Conservation (phyloP, 2,888 invertebrate species). For the Labia minor region DNA sequence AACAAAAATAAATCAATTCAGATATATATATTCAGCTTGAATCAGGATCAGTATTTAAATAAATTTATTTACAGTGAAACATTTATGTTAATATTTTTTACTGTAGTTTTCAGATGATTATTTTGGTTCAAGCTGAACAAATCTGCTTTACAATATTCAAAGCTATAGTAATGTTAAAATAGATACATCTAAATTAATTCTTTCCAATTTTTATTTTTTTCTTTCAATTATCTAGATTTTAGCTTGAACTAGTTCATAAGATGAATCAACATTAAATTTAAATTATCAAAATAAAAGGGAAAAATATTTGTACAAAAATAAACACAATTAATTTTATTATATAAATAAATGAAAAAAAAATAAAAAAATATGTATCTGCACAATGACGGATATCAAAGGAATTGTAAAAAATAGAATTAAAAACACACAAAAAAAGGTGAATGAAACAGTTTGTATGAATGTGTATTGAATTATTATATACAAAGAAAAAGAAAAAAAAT, state of each 20-base stretch:
- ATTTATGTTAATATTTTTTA: no score
- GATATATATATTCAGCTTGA: no score
- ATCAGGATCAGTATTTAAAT: no score
- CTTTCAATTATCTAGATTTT: not conserved
- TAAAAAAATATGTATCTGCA: not conserved
- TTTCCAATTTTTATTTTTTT: no score
- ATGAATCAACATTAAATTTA: not conserved
- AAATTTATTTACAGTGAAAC: no score
- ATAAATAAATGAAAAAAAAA: not conserved
- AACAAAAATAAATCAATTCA: no score
- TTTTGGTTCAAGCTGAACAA: no score
- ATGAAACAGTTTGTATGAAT: conserved; percentile 6
- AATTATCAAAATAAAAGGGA: not conserved
- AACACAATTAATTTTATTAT: conserved; percentile 1
- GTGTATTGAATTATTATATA: conserved; percentile 9
- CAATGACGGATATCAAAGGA: conserved; percentile 4
- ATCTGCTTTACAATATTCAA: no score
- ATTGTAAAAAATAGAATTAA: not conserved
- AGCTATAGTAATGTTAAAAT: no score
- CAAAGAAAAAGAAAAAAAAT: not conserved
- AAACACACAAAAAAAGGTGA: not conserved
- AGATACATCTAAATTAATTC: no score
- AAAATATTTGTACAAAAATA: not conserved
- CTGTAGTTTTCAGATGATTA: no score
- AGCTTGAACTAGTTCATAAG: not conserved